These are phyloP conservation scores for Nomada fabriciana DNA, from an alignment of 2,888 invertebrate genomes.

Conservation along the genomic window DNA sequence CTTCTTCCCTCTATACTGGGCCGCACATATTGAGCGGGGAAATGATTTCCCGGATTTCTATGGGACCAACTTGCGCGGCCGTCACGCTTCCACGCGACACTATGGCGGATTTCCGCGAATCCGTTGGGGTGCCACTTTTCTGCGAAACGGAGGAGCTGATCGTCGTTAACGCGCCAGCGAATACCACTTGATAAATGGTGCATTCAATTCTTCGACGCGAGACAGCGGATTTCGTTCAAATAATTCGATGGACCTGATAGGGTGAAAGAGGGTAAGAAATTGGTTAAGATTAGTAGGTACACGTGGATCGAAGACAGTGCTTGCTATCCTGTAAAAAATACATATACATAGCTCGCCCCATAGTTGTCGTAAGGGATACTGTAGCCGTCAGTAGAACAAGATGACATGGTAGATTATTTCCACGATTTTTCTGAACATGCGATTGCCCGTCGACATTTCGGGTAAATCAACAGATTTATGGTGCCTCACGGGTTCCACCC, in stretches of 20 bases:
- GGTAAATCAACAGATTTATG: constrained; percentile 78
- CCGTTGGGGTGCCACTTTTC: neutral
- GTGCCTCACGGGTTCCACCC: constrained; percentile 72
- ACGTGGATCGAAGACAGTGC: constrained; percentile 1
- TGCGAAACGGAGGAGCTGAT: neutral
- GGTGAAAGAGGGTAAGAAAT: neutral
- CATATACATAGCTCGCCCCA: constrained; percentile 44
- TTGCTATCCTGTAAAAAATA: constrained; percentile 58
- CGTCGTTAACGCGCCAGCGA: constrained; percentile 42
- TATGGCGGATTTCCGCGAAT: constrained; percentile 22
- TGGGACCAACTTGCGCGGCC: constrained; percentile 1
- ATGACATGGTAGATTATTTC: constrained; percentile 74
- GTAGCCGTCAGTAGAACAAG: constrained; percentile 44
- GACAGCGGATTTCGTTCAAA: neutral
- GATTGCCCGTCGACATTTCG: constrained; percentile 62
- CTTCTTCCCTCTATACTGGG: constrained; percentile 43
- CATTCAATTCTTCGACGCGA: neutral
- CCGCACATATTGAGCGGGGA: constrained; percentile 46
- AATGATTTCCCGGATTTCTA: constrained; percentile 62
- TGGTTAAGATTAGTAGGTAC: neutral
- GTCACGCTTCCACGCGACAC: constrained; percentile 6
- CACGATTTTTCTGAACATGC: constrained; percentile 65
- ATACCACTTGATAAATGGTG: too few relatives aligned
- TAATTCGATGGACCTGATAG: neutral
- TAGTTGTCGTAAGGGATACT: constrained; percentile 56